Evolutionary conservation across 2,888 invertebrate species (phyloP).

Genomic region (Lysandra coridon): DNA sequence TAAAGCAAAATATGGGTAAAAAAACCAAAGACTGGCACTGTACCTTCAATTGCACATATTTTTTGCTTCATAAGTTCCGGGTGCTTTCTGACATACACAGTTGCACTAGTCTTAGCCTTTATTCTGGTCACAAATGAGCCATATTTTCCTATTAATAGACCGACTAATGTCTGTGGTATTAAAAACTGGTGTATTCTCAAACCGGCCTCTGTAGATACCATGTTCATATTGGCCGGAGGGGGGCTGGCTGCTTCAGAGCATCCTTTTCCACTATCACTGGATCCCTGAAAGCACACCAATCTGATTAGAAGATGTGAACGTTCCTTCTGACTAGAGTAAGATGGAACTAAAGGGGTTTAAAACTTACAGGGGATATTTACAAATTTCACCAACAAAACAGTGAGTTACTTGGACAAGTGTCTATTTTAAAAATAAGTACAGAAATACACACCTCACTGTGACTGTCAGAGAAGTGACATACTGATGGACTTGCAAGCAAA

Average conservation of each 20-base stretch:
- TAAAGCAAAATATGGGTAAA: neutral
- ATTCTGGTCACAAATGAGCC: constrained; percentile 91
- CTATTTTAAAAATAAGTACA: neutral
- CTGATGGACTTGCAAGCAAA: constrained; percentile 84
- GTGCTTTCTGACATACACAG: constrained; percentile 89
- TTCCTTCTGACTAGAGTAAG: neutral
- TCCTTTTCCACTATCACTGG: constrained; percentile 92
- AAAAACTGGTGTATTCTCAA: constrained; percentile 86
- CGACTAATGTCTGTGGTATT: constrained; percentile 88
- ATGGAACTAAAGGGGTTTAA: neutral
- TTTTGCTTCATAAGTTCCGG: constrained; percentile 87
- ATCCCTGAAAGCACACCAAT: constrained; percentile 75
- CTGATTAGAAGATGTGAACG: neutral
- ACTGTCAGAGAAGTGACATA: constrained; percentile 85
- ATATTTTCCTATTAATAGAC: constrained; percentile 91
- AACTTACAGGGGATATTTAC: neutral
- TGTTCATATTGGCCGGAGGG: constrained; percentile 81
- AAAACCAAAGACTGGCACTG: neutral
- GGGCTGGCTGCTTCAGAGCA: constrained; percentile 87
- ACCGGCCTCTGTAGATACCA: constrained; percentile 68
- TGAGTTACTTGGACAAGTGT: neutral
- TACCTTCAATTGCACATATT: constrained; percentile 92
- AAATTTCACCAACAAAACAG: neutral
- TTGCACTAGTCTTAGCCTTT: constrained; percentile 88
- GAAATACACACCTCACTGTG: constrained; percentile 81